These are phyloP conservation scores for Mesorhabditis spiculigera DNA, from an alignment of 2,888 invertebrate species.

Conservation along the genomic window DNA sequence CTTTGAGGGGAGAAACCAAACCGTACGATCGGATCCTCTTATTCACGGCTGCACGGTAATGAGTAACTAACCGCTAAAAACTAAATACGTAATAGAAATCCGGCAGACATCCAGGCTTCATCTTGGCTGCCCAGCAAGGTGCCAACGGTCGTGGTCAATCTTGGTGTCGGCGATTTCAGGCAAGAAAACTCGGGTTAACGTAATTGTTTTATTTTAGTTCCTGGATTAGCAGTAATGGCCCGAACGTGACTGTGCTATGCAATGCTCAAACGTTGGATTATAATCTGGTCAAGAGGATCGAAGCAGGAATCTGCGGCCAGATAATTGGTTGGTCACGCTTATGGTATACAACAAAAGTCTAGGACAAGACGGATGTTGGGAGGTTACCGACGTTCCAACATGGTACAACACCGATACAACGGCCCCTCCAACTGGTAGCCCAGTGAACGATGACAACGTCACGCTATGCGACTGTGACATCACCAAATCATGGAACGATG, in stretches of 20 bases:
- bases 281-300: not conserved
- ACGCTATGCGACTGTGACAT: too few relatives aligned
- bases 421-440: too few relatives aligned
- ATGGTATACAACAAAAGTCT: too few relatives aligned
- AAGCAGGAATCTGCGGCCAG: too few relatives aligned
- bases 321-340: too few relatives aligned
- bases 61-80: too few relatives aligned
- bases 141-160: not conserved
- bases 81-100: not conserved
- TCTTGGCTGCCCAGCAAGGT: not conserved
- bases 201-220: not conserved
- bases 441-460: too few relatives aligned
- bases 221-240: not conserved
- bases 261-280: not conserved
- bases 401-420: too few relatives aligned
- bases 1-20: not conserved
- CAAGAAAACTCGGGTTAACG: not conserved
- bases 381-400: too few relatives aligned
- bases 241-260: not conserved
- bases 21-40: not conserved
- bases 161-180: conserved; percentile 2
- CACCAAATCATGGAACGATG: too few relatives aligned
- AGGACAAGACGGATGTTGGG: too few relatives aligned
- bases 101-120: not conserved
- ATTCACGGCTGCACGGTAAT: not conserved